These are phyloP conservation scores for Ursus arctos DNA, from an alignment of 2,113 vertebrate species.

Conservation along the genomic window DNA sequence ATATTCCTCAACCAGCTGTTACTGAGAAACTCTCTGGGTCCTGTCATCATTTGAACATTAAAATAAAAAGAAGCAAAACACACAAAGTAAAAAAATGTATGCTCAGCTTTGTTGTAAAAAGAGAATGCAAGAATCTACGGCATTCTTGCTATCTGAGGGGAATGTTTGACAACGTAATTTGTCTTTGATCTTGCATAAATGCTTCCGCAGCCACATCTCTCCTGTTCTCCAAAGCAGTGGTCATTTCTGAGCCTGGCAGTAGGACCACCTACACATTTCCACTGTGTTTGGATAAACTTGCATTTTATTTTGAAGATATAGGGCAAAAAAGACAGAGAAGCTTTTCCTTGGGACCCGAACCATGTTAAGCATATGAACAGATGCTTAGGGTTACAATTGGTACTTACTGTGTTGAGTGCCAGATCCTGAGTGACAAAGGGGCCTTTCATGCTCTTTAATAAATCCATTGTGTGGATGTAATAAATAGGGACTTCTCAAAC, in stretches of 20 bases:
- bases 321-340: background rate
- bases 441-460: background rate
- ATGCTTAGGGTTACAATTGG: background rate
- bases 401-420: background rate
- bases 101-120: background rate
- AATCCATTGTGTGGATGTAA: background rate
- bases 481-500: background rate
- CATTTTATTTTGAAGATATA: slow-evolving; percentile 13
- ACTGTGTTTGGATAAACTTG: background rate
- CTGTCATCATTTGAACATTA: background rate
- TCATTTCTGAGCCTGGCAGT: background rate
- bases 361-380: background rate
- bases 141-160: background rate
- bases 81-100: background rate
- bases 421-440: background rate
- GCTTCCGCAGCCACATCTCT: background rate
- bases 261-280: background rate
- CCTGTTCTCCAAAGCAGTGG: background rate
- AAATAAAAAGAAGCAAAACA: background rate
- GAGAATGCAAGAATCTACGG: background rate
- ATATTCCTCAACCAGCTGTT: background rate
- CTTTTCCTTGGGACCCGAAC: background rate
- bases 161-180: background rate
- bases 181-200: background rate
- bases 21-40: background rate